Percentiles rank a stretch among this genome's conserved stretches.
Conservation (phyloP, 2,797 vertebrate genomes). For the Craterocephalus amniculus region DNA sequence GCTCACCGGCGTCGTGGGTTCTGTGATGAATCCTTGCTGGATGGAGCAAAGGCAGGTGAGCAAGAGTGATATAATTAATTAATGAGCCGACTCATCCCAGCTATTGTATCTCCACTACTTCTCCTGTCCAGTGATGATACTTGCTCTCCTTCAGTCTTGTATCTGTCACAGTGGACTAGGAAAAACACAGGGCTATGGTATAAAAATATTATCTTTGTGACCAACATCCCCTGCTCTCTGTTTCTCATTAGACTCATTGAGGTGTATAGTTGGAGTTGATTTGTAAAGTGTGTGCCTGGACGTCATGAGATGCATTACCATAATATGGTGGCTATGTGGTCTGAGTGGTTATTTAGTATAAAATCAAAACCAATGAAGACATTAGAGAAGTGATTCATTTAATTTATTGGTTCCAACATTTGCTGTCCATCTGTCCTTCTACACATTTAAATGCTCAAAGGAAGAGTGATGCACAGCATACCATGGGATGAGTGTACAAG, state of each 20-base stretch:
- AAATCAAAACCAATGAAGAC: neutral
- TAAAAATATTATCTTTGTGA: constrained; percentile 56
- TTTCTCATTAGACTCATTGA: neutral
- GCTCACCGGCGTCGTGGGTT: neutral
- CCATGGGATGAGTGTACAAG: constrained; percentile 11
- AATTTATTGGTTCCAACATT: neutral
- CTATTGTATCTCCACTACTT: constrained; percentile 4
- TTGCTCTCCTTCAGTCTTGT: constrained; percentile 30
- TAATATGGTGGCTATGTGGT: neutral
- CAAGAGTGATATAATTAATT: constrained; percentile 4
- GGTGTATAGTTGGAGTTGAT: constrained; percentile 1
- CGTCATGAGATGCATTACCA: neutral
- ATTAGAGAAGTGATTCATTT: constrained; percentile 3
- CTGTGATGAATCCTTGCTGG: neutral
- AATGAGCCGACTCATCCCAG: constrained; percentile 24
- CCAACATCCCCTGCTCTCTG: constrained; percentile 16
- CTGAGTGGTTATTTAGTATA: neutral
- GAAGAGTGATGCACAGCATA: constrained; percentile 19
- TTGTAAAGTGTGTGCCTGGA: constrained; percentile 3
- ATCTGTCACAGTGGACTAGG: constrained; percentile 35
- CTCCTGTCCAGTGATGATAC: constrained; percentile 15
- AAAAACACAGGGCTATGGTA: constrained; percentile 25
- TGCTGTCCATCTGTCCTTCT: constrained; percentile 30
- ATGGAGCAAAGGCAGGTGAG: neutral
- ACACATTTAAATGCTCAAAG: constrained; percentile 17